Evolutionary conservation across 2,888 invertebrate genomes (phyloP), one percentile per base, ranked within the genome.

Genomic region (Philereme transversata): DNA sequence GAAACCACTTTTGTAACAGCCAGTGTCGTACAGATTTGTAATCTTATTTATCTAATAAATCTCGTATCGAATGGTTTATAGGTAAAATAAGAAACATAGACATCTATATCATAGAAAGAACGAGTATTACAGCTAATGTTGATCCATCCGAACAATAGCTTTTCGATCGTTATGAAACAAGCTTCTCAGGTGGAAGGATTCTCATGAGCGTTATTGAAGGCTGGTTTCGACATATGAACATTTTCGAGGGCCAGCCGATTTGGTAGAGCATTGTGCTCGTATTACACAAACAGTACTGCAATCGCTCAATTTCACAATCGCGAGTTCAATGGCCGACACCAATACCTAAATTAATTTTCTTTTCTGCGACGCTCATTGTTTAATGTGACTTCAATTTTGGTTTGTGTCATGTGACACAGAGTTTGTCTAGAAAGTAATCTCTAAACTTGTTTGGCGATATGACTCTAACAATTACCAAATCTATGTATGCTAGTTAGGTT

Each of bases 291-390:
- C 89, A 40, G 82, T 82, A 82, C 81, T 76, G 88, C 88, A 88
- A 89, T 88, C 88, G 83, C 84, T 86, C 83, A 82, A 84, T 91
- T 90, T 90, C 91, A 89, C 90, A 91, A 92, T 86, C 79, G 80
- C 76, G 86, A 84, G 91, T 85, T 90, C 90, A 80, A 77, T 81
- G 90, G 85, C 90, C 91, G 90, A 84, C 91, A 91, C 90, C 87
- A 85, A 91, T 92, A 89, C 91, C 89, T 92, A 91, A 87, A 91
- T 91, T 90, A 90, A 90, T 91, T 90, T 90, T 90, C 88, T 90
- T 89, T 90, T 90, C 78, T 81, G 83, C 76, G 77, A 79, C 73
- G 76, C 78, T 86, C 86, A 90, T 90, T 90, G 90, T 90, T 88
- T 86, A 83, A 83, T 86, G 86, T 84, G 81, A 76, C 83, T 83